Base-by-base conservation (phyloP, 2,888 invertebrate species). In the Apocheima hispidaria region DNA sequence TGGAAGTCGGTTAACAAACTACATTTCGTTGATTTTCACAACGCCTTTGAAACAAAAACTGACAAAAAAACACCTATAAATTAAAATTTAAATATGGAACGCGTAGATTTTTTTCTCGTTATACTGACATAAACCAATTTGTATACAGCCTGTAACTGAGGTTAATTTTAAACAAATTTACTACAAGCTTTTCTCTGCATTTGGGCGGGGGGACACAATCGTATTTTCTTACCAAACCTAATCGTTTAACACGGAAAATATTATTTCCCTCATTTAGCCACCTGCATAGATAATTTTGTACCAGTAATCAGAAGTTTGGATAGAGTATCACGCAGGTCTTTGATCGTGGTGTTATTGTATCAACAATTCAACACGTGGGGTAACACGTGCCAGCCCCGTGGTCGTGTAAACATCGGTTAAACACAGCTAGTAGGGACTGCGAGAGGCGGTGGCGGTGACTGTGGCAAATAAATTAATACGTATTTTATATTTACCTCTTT, bases 331-430 rank as follows among this genome's bases (percentile, higher is more conserved):
- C 55, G 71, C 76, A 74, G 87, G 86, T 86, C 86, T 86, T 86
- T 85, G 87, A 85, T 87, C 88, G 79, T 70, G 69, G 65, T 88
- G 90, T 87, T 88, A 84, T 87, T 86, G 81, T 86, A 77, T 73
- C 46, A 77, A 46, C 46, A 46, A 46, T 30, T 20, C 18, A 46
- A 82, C 87, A 87, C 84, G 82, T 87, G 85, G 76, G 54, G 62
- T 66, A 61, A 80, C 83, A 81, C 84, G 84, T 83, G 84, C 73
- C 74, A 50, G 55, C 55, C 64, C 60, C 65, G 46, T 63, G 59
- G 60, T 59, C 74, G 71, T 72, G 79, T 84, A 84, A 84, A 85
- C 83, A 83, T 69, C 65, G 79, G 78, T 70, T 74, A 71, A 65
- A 70, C 70, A 69, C 60, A 52, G 33, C 9, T 26, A 44, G 44